phyloP scores from a whole-genome alignment of 2,888 invertebrate genomes.

The Copidosoma aretas region DNA sequence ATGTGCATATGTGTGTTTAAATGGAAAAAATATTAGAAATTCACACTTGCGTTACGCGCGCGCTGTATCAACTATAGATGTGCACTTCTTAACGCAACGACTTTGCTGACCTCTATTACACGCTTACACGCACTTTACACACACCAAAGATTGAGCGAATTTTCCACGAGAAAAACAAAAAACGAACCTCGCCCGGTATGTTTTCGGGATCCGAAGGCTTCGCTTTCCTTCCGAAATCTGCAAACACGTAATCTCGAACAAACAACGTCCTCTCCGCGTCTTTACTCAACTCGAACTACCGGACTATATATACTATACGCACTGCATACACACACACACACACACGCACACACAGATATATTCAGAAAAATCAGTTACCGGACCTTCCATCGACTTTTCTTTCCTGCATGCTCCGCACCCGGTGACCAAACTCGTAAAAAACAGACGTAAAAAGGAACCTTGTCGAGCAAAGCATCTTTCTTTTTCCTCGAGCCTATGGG shows the following conservation, averaged over 20 bases:
- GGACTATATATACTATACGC: too few species aligned
- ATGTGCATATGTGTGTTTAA: background rate
- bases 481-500: slow-evolving; percentile 11
- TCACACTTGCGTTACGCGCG: background rate
- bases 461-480: background rate
- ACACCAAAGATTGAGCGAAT: too few species aligned
- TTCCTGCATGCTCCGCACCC: background rate
- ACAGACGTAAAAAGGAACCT: background rate
- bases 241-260: too few species aligned
- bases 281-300: too few species aligned
- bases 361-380: too few species aligned
- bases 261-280: too few species aligned
- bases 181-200: too few species aligned
- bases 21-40: background rate
- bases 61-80: slow-evolving; percentile 12
- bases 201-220: too few species aligned
- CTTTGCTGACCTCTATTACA: slow-evolving; percentile 27
- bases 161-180: background rate
- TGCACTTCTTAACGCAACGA: slow-evolving; percentile 37
- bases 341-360: too few species aligned
- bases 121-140: background rate
- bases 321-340: too few species aligned
- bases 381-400: background rate
- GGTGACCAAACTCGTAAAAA: background rate
- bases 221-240: too few species aligned